These are phyloP conservation scores for Macrosoma leucophasiata DNA, from an alignment of 2,888 invertebrate genomes.

Conservation along the genomic window DNA sequence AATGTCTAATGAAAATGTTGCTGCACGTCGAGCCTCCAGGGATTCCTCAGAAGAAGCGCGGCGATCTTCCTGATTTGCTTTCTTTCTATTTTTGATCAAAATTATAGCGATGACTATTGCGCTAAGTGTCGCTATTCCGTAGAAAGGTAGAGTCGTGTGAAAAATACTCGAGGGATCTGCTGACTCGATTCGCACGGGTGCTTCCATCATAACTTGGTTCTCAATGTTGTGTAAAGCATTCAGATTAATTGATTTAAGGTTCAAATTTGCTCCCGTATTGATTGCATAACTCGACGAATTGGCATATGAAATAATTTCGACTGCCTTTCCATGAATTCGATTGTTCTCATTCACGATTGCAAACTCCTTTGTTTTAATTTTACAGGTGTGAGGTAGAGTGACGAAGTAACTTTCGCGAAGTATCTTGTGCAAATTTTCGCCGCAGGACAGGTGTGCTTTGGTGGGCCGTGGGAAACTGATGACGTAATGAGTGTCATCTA, in stretches of 20 bases:
- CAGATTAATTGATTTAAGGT: too few species aligned
- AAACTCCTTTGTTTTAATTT: slow-evolving; percentile 3
- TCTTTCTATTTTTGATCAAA: not conserved
- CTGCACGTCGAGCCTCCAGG: slow-evolving; percentile 1
- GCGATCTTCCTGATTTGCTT: not conserved
- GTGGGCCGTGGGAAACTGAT: slow-evolving; percentile 10
- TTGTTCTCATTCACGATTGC: not conserved
- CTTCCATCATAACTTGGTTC: too few species aligned
- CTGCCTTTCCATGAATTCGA: not conserved
- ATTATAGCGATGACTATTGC: not conserved
- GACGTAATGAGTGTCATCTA: slow-evolving; percentile 14
- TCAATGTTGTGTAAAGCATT: too few species aligned
- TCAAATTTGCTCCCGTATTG: too few species aligned
- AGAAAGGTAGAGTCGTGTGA: not conserved
- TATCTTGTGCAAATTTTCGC: slow-evolving; percentile 5
- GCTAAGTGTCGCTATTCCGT: not conserved
- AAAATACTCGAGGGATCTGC: too few species aligned
- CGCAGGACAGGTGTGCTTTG: slow-evolving; percentile 8
- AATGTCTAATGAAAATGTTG: slow-evolving; percentile 1
- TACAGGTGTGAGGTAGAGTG: slow-evolving; percentile 12
- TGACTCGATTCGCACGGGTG: too few species aligned
- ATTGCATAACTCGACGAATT: not conserved
- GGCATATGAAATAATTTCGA: not conserved
- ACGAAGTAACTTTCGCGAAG: slow-evolving; percentile 10
- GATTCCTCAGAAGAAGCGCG: not conserved